Base-by-base conservation (phyloP, 2,113 vertebrate genomes). In the Numida meleagris region DNA sequence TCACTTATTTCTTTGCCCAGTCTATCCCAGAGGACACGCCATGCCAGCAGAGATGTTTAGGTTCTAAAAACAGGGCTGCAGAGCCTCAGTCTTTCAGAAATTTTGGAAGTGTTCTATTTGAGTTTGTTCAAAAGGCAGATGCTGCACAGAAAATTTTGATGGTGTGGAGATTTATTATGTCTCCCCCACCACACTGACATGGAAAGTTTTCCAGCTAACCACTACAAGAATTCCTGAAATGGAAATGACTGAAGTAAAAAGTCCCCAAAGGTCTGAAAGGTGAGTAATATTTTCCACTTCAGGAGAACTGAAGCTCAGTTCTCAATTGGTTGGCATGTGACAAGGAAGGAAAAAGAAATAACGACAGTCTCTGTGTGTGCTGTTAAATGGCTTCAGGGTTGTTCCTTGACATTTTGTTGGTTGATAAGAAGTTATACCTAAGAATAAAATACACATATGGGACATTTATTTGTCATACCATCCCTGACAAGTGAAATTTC, bases 401-500 rank as follows among this genome's bases (percentile, higher is more conserved):
- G 71, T 87, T 93, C 78, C 48, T 83, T 94, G 95, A 95, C 89
- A 87, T 89, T 88, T 94, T 84, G 55, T 93, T 96, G 92, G 71
- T 87, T 93, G 77, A 71, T 82, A 75, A 71, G 58, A 53, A 84
- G 72, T 89, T 50, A 45, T 8, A 82, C 84, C 78, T 90, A 79
- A 80, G 83, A 89, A 91, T 82, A 93, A 92, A 88, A 59, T 42
- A 57, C 48, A 81, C 91, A 90, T 80, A 84, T 50, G 76, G 83
- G 88, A 93, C 46, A 85, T 71, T 82, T 95, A 79, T 95, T 94
- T 96, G 93, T 94, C 83, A 91, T 55, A 79, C 31, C 67, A 59
- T 91, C 77, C 67, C 50, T 91, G 96, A 97, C 89, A 92, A 94
- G 62, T 91, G 74, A 94, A 89, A 93, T 91, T 93, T 83, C 93